Conservation (phyloP, 2,113 vertebrate species). For the Brienomyrus brachyistius region DNA sequence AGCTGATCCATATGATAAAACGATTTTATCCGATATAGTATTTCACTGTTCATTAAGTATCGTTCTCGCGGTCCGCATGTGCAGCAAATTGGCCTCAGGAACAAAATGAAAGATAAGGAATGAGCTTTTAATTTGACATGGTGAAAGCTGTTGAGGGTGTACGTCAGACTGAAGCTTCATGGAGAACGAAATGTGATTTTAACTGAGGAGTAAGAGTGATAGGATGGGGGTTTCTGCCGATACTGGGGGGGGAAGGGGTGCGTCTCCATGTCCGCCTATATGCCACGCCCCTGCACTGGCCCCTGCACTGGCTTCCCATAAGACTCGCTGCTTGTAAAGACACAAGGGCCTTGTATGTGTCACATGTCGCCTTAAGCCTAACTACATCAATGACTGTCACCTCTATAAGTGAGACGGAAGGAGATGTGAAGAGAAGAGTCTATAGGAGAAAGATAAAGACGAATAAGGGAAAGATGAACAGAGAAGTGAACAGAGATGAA, state of each 20-base stretch:
- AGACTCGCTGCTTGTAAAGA: background rate
- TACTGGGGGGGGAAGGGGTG: background rate
- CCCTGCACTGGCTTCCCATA: background rate
- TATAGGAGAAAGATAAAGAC: background rate
- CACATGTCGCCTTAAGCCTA: background rate
- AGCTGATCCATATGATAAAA: background rate
- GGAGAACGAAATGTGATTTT: background rate
- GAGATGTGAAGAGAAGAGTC: background rate
- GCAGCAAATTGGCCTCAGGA: background rate
- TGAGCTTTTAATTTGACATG: background rate
- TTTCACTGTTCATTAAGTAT: background rate
- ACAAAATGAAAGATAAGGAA: background rate
- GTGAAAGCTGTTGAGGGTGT: background rate
- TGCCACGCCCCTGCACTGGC: background rate
- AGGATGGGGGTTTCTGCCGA: background rate
- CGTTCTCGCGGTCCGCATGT: background rate
- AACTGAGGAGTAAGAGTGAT: background rate
- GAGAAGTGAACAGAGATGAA: background rate
- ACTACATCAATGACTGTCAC: background rate
- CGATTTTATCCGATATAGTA: background rate
- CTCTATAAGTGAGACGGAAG: background rate
- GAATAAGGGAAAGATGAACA: background rate
- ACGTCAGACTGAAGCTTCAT: background rate
- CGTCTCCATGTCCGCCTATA: background rate
- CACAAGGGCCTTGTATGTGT: background rate